Conservation (phyloP, 2,113 vertebrate genomes). For the Pheucticus melanocephalus region DNA sequence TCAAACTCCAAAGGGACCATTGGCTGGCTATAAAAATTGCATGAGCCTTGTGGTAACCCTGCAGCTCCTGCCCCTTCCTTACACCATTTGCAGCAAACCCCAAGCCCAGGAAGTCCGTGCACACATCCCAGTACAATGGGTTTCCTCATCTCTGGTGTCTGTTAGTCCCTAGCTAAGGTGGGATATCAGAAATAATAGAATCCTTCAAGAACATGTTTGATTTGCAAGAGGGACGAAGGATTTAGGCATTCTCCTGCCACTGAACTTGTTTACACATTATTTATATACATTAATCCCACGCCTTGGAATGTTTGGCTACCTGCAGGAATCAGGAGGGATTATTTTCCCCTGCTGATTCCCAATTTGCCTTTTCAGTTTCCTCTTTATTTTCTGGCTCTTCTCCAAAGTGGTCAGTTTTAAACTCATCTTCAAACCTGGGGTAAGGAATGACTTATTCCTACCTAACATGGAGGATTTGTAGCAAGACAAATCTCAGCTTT, state of each 20-base stretch:
- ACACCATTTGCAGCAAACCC: not conserved
- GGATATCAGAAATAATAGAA: slow-evolving; percentile 10
- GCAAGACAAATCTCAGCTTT: not conserved
- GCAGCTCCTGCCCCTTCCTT: not conserved
- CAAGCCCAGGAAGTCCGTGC: not conserved
- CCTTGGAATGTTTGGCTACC: not conserved
- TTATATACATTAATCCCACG: not conserved
- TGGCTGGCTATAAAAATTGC: not conserved
- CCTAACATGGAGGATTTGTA: not conserved
- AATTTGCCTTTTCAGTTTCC: not conserved
- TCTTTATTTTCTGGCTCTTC: not conserved
- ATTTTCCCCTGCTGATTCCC: not conserved
- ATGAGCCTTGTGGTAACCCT: not conserved
- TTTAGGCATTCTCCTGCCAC: not conserved
- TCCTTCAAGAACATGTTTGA: not conserved
- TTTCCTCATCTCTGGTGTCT: not conserved
- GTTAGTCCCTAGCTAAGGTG: not conserved
- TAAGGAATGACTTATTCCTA: not conserved
- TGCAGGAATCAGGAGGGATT: slow-evolving; percentile 16
- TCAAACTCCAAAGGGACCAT: not conserved
- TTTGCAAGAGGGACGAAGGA: not conserved
- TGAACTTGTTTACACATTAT: slow-evolving; percentile 16
- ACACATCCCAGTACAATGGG: not conserved
- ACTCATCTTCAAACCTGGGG: not conserved
- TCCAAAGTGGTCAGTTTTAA: not conserved